Conservation (phyloP, 2,888 invertebrate species). For the Dioctria linearis region DNA sequence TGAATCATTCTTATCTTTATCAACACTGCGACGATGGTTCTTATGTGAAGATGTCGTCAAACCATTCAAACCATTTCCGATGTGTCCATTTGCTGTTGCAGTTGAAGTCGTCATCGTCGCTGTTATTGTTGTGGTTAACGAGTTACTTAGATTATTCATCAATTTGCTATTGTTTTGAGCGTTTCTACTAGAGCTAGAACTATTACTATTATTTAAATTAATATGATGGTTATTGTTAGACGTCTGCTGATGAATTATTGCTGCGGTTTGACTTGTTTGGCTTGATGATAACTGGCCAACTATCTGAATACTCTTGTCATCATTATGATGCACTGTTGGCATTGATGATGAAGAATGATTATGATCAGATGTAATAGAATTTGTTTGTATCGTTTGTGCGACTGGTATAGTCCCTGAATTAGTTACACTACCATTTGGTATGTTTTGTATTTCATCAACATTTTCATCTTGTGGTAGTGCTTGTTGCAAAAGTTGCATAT, state of each 20-base stretch:
- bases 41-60: constrained; percentile 62
- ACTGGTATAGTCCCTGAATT: constrained; percentile 57
- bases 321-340: constrained; percentile 58
- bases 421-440: constrained; percentile 55
- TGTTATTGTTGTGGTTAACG: background rate
- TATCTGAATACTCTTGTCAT: constrained; percentile 65
- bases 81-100: constrained; percentile 61
- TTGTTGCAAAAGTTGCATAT: constrained; percentile 91
- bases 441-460: constrained; percentile 60
- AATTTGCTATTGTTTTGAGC: constrained; percentile 61
- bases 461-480: constrained; percentile 82
- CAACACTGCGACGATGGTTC: constrained; percentile 68
- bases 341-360: constrained; percentile 55
- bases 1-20: constrained; percentile 67
- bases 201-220: constrained; percentile 61
- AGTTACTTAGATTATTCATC: constrained; percentile 55
- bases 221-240: constrained; percentile 60
- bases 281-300: constrained; percentile 54
- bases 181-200: constrained; percentile 62
- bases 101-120: constrained; percentile 57
- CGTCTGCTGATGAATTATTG: constrained; percentile 54
- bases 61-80: constrained; percentile 63
- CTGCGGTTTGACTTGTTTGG: constrained; percentile 58
- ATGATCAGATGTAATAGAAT: constrained; percentile 55
- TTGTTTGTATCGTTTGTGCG: constrained; percentile 61